phyloP scores from a whole-genome alignment of 2,113 vertebrate genomes.

The Thalassarche chlororhynchos region DNA sequence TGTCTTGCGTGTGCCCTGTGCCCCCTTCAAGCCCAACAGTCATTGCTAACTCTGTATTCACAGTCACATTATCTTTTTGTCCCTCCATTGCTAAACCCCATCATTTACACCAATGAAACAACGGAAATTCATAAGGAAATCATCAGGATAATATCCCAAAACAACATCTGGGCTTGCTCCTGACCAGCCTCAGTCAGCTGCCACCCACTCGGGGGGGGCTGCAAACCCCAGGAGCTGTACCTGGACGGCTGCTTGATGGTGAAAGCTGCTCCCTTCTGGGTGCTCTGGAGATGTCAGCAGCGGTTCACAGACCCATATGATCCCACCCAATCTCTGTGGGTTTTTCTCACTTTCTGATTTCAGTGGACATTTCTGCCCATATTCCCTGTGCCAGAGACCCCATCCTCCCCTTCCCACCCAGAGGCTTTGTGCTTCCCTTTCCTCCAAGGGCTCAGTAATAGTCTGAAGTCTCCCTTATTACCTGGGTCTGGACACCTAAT shows the following conservation, averaged over 20 bases:
- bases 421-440: neutral
- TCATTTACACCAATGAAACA: neutral
- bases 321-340: too few species aligned
- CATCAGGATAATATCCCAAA: neutral
- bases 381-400: too few species aligned
- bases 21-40: neutral
- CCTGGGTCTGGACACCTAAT: neutral
- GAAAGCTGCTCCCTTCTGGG: neutral
- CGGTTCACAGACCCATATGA: accelerated
- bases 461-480: neutral
- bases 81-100: neutral
- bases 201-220: too few species aligned
- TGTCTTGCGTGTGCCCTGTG: neutral
- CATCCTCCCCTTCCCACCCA: too few species aligned
- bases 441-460: neutral
- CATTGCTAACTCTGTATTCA: neutral
- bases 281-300: neutral
- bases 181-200: neutral
- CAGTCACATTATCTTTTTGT: neutral
- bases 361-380: neutral
- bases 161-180: too few species aligned
- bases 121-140: neutral
- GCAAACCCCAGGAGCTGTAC: neutral
- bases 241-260: neutral
- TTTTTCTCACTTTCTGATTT: neutral